Percentiles rank a stretch among this genome's conserved stretches.
phyloP scores from a whole-genome alignment of 2,888 invertebrate species.

The Lacanobia oleracea region DNA sequence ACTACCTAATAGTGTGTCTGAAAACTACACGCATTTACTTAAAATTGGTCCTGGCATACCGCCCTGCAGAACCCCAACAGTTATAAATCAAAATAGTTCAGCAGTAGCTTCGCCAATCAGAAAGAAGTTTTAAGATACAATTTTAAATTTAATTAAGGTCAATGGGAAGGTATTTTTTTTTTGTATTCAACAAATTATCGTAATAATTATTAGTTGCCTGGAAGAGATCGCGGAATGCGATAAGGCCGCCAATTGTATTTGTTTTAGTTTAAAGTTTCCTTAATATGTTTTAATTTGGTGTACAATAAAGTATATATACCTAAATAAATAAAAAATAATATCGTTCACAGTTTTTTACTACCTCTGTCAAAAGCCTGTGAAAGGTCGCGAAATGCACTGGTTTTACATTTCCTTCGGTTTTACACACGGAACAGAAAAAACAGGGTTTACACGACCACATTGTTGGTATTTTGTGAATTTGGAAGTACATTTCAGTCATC shows the following conservation, averaged over 20 bases:
- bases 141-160: slow-evolving; percentile 12
- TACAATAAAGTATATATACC: too few relatives aligned
- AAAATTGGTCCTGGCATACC: background rate
- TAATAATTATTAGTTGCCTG: too few relatives aligned
- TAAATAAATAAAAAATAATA: too few relatives aligned
- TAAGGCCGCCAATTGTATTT: too few relatives aligned
- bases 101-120: background rate
- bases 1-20: background rate
- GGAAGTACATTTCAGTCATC: too few relatives aligned
- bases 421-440: too few relatives aligned
- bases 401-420: background rate
- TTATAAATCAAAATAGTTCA: slow-evolving; percentile 10
- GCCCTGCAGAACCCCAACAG: slow-evolving; percentile 21
- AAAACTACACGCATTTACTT: background rate
- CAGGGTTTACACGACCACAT: background rate
- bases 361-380: slow-evolving; percentile 6
- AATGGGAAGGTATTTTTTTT: background rate
- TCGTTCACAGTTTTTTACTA: background rate
- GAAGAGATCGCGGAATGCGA: too few relatives aligned
- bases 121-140: background rate
- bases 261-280: too few relatives aligned
- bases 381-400: background rate
- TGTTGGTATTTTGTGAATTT: background rate
- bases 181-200: background rate
- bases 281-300: too few relatives aligned